Evolutionary conservation across 2,113 vertebrate species (phyloP), one percentile per base, ranked within the genome.

Genomic region (Actinemys pallida): DNA sequence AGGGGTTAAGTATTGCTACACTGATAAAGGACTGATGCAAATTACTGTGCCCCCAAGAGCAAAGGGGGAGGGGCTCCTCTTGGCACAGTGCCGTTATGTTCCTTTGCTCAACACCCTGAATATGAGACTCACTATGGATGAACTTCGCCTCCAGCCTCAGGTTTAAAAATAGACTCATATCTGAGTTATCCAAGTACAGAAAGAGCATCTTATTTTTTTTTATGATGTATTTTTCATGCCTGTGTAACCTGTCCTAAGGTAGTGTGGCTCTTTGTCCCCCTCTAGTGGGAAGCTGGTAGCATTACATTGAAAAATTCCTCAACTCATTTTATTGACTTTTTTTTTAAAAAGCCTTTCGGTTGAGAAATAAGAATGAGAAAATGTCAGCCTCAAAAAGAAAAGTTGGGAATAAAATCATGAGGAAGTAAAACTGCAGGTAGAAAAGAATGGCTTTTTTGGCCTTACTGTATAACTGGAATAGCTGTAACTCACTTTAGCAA

Each of bases 141-240:
- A 92, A 90, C 86, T 49, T 72, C 84, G 88, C 83, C 69, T 96
- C 0, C 0, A 80, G 45, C 80, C 50, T 54, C 84, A 95, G 39
- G 29, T 90, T 94, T 92, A 91, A 95, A 94, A 94, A 79, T 39
- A 91, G 89, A 81, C 29, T 85, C 10, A 45, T 6, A 19, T 93
- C 88, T 90, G 53, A 91, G 89, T 92, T 94, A 89, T 94, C 97
- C 84, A 90, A 56, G 90, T 13, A 90, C 76, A 94, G 91, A 96
- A 96, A 62, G 27, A 52, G 29, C 35, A n/a, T 83, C 72, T 12
- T 92, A 83, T 89, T 17, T 72, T 9, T 96, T 92, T 88, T 93
- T 82, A 47, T 50, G n/a, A 25, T 14, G 25, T 62, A n/a, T 84
- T 93, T 94, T 94, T 89, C 20, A 4, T 35, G 83, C 49, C 82